Evolutionary conservation across 64 coral and sea anemone species (phyloP).

Genomic region (Montipora sp.): DNA sequence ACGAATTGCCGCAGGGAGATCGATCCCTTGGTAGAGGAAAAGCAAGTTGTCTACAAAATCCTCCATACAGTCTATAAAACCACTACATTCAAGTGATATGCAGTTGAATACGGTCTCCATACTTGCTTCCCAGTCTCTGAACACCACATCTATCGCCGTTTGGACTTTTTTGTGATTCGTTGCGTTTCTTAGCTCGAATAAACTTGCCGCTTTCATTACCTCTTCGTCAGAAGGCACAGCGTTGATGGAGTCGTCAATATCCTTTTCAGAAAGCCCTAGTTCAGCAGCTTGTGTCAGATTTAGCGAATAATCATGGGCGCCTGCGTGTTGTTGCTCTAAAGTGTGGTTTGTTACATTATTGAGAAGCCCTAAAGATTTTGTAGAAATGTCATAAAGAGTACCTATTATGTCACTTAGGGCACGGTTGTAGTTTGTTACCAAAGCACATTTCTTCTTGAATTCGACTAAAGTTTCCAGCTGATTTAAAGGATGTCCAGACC

Average conservation of each 20-base stretch:
- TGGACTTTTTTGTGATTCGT: slow-evolving; percentile 17
- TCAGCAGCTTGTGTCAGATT: slow-evolving; percentile 2
- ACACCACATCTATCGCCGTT: slow-evolving; percentile 31
- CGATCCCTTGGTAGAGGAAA: slow-evolving; percentile 48
- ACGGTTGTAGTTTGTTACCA: slow-evolving; percentile 52
- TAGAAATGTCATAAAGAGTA: slow-evolving; percentile 13
- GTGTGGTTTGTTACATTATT: neutral
- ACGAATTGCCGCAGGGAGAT: slow-evolving; percentile 19
- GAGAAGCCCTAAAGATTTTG: neutral
- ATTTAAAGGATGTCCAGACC: slow-evolving; percentile 34
- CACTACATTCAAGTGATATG: slow-evolving; percentile 18
- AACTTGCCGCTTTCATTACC: neutral
- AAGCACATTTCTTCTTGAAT: slow-evolving; percentile 62
- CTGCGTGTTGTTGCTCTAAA: neutral
- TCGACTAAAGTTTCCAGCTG: neutral
- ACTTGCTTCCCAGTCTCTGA: slow-evolving; percentile 47
- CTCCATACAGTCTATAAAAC: slow-evolving; percentile 61
- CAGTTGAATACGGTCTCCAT: slow-evolving; percentile 62
- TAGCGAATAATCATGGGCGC: neutral
- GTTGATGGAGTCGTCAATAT: slow-evolving; percentile 12
- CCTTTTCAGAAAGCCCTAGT: slow-evolving; percentile 38
- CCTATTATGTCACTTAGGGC: slow-evolving; percentile 46
- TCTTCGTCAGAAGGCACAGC: slow-evolving; percentile 1
- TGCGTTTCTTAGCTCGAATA: slow-evolving; percentile 11
- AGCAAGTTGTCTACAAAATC: slow-evolving; percentile 54